Conservation (phyloP, 2,888 invertebrate species). For the Diaperis boleti region DNA sequence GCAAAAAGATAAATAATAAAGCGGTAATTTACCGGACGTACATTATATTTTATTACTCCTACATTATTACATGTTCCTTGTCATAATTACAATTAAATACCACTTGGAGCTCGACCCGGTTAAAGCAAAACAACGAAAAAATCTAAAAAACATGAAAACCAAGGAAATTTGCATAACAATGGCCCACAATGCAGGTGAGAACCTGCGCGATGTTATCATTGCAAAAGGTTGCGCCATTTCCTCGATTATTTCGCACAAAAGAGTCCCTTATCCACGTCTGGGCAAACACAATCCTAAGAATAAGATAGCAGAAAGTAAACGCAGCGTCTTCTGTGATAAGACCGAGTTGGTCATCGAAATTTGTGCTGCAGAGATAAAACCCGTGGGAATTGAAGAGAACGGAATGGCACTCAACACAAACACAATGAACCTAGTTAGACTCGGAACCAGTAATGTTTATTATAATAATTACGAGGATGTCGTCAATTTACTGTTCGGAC, state of each 20-base stretch:
- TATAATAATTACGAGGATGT: slow-evolving; percentile 43
- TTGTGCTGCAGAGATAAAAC: slow-evolving; percentile 26
- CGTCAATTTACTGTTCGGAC: slow-evolving; percentile 35
- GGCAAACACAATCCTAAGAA: slow-evolving; percentile 26
- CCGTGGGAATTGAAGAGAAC: slow-evolving; percentile 33
- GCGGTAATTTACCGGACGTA: too few species aligned
- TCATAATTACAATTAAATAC: too few species aligned
- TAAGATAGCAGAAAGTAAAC: slow-evolving; percentile 25
- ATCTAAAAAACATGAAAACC: background rate
- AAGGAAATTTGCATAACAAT: background rate
- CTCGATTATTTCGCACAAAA: slow-evolving; percentile 14
- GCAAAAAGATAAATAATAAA: too few species aligned
- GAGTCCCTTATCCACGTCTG: slow-evolving; percentile 9
- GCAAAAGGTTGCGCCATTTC: slow-evolving; percentile 7
- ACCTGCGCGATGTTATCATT: slow-evolving; percentile 26
- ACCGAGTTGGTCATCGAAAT: slow-evolving; percentile 36
- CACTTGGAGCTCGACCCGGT: too few species aligned
- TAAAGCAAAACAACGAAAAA: too few species aligned
- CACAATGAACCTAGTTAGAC: slow-evolving; percentile 39
- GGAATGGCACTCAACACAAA: slow-evolving; percentile 10
- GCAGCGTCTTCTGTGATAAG: slow-evolving; percentile 25
- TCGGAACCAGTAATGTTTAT: slow-evolving; percentile 32
- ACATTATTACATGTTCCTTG: too few species aligned
- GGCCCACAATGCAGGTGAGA: slow-evolving; percentile 17
- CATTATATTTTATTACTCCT: too few species aligned